Percentiles rank a stretch among this genome's conserved stretches.
Conservation (phyloP, 2,797 vertebrate species). For the Muscicapa striata region DNA sequence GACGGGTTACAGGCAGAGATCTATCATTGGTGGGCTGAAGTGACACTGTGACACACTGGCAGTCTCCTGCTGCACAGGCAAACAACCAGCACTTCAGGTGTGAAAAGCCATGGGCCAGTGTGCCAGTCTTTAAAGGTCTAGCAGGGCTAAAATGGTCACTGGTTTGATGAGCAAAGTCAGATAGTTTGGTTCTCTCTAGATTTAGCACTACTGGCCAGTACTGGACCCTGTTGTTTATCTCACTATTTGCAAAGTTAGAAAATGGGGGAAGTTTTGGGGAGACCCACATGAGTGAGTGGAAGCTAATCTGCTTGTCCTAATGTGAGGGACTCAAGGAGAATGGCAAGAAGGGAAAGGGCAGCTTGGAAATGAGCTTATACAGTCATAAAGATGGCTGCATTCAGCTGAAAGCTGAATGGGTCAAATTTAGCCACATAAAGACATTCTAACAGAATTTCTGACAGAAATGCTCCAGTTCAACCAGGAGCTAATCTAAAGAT, state of each 20-base stretch:
- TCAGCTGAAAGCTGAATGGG: not conserved
- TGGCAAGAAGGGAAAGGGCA: not conserved
- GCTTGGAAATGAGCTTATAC: not conserved
- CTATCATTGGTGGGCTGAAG: not conserved
- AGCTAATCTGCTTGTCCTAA: not conserved
- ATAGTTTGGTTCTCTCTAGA: not conserved
- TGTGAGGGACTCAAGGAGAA: not conserved
- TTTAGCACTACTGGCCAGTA: not conserved
- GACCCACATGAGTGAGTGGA: not conserved
- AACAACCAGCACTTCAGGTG: not conserved
- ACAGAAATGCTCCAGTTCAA: not conserved
- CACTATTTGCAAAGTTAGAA: not conserved
- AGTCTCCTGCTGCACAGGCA: not conserved
- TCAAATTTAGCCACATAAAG: not conserved
- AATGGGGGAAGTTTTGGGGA: not conserved
- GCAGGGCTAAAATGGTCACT: not conserved
- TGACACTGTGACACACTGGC: not conserved
- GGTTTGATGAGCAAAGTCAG: not conserved
- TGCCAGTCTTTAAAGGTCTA: not conserved
- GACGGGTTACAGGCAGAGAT: not conserved
- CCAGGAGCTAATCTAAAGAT: not conserved
- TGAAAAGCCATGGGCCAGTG: accelerated
- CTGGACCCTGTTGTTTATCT: not conserved
- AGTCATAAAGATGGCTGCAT: not conserved
- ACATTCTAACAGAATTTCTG: not conserved